phyloP scores from a whole-genome alignment of 2,113 vertebrate species.

The Cheilinus undulatus region DNA sequence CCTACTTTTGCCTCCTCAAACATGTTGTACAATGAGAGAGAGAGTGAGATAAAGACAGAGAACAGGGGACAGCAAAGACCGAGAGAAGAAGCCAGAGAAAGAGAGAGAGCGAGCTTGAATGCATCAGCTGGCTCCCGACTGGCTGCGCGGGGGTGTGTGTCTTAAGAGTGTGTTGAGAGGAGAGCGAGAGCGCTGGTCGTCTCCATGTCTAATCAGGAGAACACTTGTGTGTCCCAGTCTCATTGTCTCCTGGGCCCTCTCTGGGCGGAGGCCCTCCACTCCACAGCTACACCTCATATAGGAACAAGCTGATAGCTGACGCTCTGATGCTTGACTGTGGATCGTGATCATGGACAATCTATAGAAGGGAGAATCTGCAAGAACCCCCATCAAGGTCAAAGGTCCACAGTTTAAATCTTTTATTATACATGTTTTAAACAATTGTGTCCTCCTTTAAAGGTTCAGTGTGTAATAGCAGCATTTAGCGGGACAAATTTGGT shows the following conservation, averaged over 20 bases:
- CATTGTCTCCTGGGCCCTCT: conserved; percentile 80
- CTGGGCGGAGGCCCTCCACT: conserved; percentile 63
- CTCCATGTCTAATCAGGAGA: conserved; percentile 81
- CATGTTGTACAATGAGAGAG: conserved; percentile 10
- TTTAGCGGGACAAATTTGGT: too few relatives aligned
- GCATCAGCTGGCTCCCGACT: conserved; percentile 74
- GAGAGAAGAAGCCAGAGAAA: conserved; percentile 28
- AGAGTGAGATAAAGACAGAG: conserved; percentile 20
- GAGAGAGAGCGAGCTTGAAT: conserved; percentile 37
- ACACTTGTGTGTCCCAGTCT: conserved; percentile 84
- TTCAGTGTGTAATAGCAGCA: too few relatives aligned
- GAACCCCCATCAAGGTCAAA: too few relatives aligned
- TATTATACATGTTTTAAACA: too few relatives aligned
- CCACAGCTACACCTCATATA: conserved; percentile 53
- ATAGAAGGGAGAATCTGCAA: neutral
- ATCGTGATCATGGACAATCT: neutral
- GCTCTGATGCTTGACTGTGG: conserved; percentile 31
- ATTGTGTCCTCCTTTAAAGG: too few relatives aligned
- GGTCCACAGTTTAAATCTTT: too few relatives aligned
- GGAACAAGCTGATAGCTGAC: conserved; percentile 62
- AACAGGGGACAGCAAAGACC: conserved; percentile 23
- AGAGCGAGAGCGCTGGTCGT: conserved; percentile 67
- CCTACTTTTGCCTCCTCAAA: conserved; percentile 31
- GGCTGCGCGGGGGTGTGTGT: conserved; percentile 71
- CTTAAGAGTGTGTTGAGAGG: conserved; percentile 83